phyloP scores from a whole-genome alignment of 2,113 vertebrate genomes.

The Antennarius striatus region DNA sequence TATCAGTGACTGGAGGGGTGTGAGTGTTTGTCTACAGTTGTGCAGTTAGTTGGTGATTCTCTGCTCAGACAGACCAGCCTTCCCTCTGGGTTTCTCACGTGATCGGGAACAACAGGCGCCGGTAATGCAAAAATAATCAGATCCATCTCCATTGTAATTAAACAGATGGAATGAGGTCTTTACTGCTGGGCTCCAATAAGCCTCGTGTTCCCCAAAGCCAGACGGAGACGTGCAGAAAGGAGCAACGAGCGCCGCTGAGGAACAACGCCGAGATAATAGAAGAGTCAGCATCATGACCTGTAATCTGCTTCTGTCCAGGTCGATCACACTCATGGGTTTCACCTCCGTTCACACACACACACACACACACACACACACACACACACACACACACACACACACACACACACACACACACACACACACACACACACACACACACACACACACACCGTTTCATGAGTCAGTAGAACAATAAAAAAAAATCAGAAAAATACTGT shows the following conservation, averaged over 20 bases:
- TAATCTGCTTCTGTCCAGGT: slow-evolving; percentile 11
- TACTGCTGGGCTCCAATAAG: background rate
- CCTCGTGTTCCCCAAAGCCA: background rate
- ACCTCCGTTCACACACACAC: no score
- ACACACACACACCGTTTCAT: no score
- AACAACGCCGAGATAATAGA: slow-evolving; percentile 12
- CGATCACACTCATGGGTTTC: background rate
- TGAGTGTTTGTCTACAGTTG: background rate
- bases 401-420: no score
- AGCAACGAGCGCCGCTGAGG: slow-evolving; percentile 14
- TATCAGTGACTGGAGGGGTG: no score
- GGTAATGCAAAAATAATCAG: background rate
- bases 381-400: no score
- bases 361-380: no score
- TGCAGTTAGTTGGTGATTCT: background rate
- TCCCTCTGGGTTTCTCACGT: background rate
- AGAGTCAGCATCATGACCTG: slow-evolving; percentile 12
- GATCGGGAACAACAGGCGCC: background rate
- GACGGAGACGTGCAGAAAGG: background rate
- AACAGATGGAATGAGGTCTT: background rate
- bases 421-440: no score
- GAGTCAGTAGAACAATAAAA: no score
- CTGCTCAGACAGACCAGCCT: background rate
- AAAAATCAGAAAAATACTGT: no score
- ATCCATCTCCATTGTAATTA: background rate